A percentile compares a stretch with the other conserved stretches of the same genome.
These are phyloP conservation scores for Apeira syringaria DNA, from an alignment of 2,888 invertebrate species.

Conservation along the genomic window DNA sequence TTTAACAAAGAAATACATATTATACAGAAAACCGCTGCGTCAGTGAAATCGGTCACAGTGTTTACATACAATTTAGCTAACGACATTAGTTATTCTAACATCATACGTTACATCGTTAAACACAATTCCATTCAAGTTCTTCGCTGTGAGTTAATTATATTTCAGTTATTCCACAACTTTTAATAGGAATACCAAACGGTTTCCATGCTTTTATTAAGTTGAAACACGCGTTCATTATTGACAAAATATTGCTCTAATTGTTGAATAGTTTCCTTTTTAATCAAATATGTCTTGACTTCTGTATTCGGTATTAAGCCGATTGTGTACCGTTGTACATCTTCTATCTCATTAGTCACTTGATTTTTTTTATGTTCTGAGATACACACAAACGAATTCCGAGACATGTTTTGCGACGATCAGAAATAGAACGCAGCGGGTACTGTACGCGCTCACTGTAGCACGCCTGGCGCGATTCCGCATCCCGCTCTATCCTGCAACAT, in stretches of 20 bases:
- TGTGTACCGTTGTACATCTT: slow-evolving; percentile 43
- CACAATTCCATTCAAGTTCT: slow-evolving; percentile 56
- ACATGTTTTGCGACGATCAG: slow-evolving; percentile 80
- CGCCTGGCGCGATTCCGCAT: slow-evolving; percentile 57
- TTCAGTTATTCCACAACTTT: slow-evolving; percentile 49
- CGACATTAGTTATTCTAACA: slow-evolving; percentile 50
- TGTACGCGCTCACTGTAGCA: slow-evolving; percentile 76
- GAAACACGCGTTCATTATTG: slow-evolving; percentile 43
- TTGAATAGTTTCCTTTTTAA: slow-evolving; percentile 30
- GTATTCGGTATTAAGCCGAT: background rate
- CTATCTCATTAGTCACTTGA: slow-evolving; percentile 78
- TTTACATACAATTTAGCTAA: slow-evolving; percentile 56
- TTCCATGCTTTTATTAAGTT: slow-evolving; percentile 45
- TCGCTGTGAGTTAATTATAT: slow-evolving; percentile 57
- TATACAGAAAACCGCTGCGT: no score
- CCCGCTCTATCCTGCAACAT: slow-evolving; percentile 61
- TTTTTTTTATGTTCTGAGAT: slow-evolving; percentile 79
- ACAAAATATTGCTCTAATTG: slow-evolving; percentile 35
- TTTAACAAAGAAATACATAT: no score
- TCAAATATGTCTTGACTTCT: slow-evolving; percentile 24
- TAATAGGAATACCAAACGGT: slow-evolving; percentile 48
- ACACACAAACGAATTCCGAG: slow-evolving; percentile 81
- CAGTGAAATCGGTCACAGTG: slow-evolving; percentile 55
- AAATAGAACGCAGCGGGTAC: slow-evolving; percentile 81
- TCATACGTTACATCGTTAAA: no score